Base-by-base conservation (phyloP, 2,113 vertebrate species). In the Scomber colias region DNA sequence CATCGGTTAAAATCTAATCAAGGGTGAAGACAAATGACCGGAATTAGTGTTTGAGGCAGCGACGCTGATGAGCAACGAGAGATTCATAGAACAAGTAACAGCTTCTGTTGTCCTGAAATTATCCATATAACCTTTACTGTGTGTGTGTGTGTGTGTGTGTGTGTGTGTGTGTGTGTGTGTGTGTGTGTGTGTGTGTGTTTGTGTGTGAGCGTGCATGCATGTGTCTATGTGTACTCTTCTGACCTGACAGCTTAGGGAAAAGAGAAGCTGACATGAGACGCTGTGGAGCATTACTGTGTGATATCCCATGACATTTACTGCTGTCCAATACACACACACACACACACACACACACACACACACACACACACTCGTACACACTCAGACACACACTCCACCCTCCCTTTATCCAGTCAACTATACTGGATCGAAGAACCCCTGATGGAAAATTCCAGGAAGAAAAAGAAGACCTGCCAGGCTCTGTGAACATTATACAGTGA, bases 271-370 rank as follows among this genome's bases (percentile, higher is more conserved):
- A 89, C 84, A 81, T 65, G 76, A 84, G 79, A 88, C 11, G 75
- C 86, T 84, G 81, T 87, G 86, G 85, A 77, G 89, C 87, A 81
- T 86, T 74, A 55, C 75, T 5, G 54, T 71, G 75, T 81, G 83
- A 89, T 83, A 79, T 88, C 87, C 89, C 83, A 77, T 89, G 87
- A 86, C 87, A 87, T 87, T 89, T 84, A 60, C 77, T 81, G 67
- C 88, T 82, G 75, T 84, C 85, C 54, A 53, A 49, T 49, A 48
- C 46, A 59, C 70, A 67, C 73, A 30, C 40, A 69, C 65, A 65
- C 35, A 59, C 64, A 44, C 69, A 64, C 70, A 74, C 62, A 64
- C 66, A 61, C 71, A 27, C 66, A 54, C 27, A 59, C 56, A 46
- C 76, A 75, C 59, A 45, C 66, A 70, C 44, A 16, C 55, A 59